A percentile compares a stretch with the other conserved stretches of the same genome.
Conservation (phyloP, 1,140 invertebrate genomes). For the Idris sp. region DNA sequence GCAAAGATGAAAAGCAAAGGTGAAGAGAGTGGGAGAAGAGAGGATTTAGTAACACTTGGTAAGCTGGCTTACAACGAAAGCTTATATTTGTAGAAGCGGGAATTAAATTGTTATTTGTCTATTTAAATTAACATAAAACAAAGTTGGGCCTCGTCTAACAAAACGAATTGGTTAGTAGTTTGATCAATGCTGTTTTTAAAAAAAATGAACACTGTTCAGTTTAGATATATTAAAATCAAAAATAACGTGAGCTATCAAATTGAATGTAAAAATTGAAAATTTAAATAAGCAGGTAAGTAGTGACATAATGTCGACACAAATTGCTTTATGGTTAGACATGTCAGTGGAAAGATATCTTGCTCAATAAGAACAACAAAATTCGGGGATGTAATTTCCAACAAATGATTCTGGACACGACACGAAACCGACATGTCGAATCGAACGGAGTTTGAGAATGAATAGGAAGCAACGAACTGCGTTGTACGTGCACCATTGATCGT, state of each 20-base stretch:
- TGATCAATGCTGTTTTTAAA: no score
- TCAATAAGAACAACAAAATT: constrained; percentile 32
- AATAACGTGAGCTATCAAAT: no score
- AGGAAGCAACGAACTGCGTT: constrained; percentile 44
- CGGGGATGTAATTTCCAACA: constrained; percentile 56
- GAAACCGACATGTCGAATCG: constrained; percentile 55
- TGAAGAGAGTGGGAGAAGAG: constrained; percentile 18
- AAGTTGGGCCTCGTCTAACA: no score
- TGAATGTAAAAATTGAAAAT: no score
- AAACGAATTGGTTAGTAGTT: no score
- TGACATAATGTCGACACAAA: constrained; percentile 25
- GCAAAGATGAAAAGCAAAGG: constrained; percentile 38
- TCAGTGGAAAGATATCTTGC: constrained; percentile 33
- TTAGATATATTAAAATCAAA: no score
- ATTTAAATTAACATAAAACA: no score
- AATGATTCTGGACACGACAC: constrained; percentile 55
- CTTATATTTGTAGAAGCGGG: constrained; percentile 61
- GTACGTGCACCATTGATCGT: constrained; percentile 52
- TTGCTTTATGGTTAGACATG: constrained; percentile 19
- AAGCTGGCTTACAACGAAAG: constrained; percentile 51
- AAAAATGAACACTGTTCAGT: no score
- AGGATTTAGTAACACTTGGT: constrained; percentile 33
- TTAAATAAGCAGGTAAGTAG: constrained; percentile 1
- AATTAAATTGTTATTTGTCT: constrained; percentile 28
- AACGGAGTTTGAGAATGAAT: constrained; percentile 33